phyloP scores from a whole-genome alignment of 2,888 invertebrate genomes.

The Malacosoma neustria region DNA sequence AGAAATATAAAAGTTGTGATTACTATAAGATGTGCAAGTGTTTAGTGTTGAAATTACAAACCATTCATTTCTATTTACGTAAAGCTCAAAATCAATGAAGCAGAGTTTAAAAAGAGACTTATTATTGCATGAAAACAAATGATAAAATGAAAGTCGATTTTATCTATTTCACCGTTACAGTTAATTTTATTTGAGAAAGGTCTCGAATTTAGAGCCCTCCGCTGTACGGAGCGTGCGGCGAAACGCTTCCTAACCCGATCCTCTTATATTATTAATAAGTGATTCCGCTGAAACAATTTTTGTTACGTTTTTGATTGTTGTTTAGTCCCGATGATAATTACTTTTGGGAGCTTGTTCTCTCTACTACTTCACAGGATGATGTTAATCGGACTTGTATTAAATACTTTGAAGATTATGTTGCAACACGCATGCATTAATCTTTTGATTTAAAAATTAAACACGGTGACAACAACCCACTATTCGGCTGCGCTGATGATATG shows the following conservation, averaged over 20 bases:
- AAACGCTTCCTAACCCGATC: slow-evolving; percentile 55
- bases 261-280: slow-evolving; percentile 59
- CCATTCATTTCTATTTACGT: too few relatives aligned
- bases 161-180: background rate
- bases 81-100: too few relatives aligned
- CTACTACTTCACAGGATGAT: background rate
- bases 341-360: slow-evolving; percentile 40
- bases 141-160: too few relatives aligned
- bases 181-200: slow-evolving; percentile 5
- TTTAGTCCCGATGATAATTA: slow-evolving; percentile 66
- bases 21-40: too few relatives aligned
- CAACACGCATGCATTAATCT: background rate
- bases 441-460: too few relatives aligned
- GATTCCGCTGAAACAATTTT: slow-evolving; percentile 61
- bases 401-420: background rate
- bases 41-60: too few relatives aligned
- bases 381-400: background rate
- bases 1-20: too few relatives aligned
- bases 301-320: slow-evolving; percentile 68
- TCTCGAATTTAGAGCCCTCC: slow-evolving; percentile 12
- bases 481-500: too few relatives aligned
- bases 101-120: too few relatives aligned
- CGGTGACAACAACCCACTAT: too few relatives aligned
- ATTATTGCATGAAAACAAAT: too few relatives aligned
- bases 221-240: slow-evolving; percentile 22